These are phyloP conservation scores for Orgyia antiqua DNA, from an alignment of 2,888 invertebrate species.

Conservation along the genomic window DNA sequence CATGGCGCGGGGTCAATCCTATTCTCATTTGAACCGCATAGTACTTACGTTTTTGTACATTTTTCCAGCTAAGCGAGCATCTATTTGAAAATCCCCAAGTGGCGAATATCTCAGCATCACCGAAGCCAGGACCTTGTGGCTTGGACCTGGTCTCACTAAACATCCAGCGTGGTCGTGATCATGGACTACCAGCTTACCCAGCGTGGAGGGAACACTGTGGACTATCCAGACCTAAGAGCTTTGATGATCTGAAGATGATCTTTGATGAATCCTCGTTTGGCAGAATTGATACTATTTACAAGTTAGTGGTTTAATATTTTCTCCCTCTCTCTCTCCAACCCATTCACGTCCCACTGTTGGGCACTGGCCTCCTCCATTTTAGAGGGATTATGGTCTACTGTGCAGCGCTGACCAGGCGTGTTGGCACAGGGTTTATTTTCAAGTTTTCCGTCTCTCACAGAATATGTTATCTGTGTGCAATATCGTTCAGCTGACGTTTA, in stretches of 20 bases:
- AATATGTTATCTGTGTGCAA: no score
- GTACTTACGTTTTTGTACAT: no score
- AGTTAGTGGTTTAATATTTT: conserved; percentile 66
- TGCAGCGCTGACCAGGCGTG: no score
- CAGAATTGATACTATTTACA: conserved; percentile 81
- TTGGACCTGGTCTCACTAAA: conserved; percentile 92
- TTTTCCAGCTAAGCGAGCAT: conserved; percentile 80
- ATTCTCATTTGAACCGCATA: no score
- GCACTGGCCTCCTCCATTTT: no score
- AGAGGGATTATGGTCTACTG: no score
- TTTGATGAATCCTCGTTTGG: conserved; percentile 81
- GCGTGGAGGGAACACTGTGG: conserved; percentile 88
- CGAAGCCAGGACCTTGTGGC: conserved; percentile 75
- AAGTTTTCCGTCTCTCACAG: no score
- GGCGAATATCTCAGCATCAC: conserved; percentile 30
- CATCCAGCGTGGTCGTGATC: conserved; percentile 93
- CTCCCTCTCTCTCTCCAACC: no score
- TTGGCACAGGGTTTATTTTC: no score
- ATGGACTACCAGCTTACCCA: conserved; percentile 89
- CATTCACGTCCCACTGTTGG: no score
- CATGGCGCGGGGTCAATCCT: no score
- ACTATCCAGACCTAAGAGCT: conserved; percentile 77
- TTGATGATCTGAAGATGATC: conserved; percentile 80
- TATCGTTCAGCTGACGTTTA: no score
- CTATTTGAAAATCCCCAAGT: conserved; percentile 79